phyloP scores from a whole-genome alignment of 2,888 invertebrate genomes.

The Peribatodes rhomboidaria region DNA sequence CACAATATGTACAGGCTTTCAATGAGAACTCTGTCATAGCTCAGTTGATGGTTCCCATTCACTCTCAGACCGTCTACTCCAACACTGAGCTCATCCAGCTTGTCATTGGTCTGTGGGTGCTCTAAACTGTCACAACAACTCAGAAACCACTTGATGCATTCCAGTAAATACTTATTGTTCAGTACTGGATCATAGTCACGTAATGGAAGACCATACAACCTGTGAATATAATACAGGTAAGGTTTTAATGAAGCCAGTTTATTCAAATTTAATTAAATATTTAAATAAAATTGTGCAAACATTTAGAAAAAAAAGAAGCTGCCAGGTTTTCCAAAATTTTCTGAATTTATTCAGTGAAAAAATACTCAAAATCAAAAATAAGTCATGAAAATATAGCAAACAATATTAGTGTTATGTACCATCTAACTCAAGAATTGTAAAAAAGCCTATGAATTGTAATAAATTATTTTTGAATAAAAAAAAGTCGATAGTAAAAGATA shows the following conservation, averaged over 20 bases:
- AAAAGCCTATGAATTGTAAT: too few species aligned
- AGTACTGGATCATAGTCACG: conserved; percentile 89
- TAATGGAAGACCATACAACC: conserved; percentile 86
- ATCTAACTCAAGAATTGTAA: too few species aligned
- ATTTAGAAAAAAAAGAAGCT: too few species aligned
- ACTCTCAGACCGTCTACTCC: conserved; percentile 47
- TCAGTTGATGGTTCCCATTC: conserved; percentile 46
- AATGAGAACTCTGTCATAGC: conserved; percentile 81
- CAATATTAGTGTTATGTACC: too few species aligned
- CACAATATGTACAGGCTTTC: conserved; percentile 90
- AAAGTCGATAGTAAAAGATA: too few species aligned
- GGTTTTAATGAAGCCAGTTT: too few species aligned
- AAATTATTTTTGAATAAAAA: too few species aligned
- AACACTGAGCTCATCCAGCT: conserved; percentile 30
- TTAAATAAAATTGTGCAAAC: not conserved
- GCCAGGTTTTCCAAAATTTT: too few species aligned
- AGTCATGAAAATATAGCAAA: too few species aligned
- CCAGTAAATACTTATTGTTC: conserved; percentile 89
- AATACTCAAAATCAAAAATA: too few species aligned
- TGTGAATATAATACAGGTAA: conserved; percentile 65
- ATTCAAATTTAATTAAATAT: not conserved
- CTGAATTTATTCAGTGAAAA: too few species aligned
- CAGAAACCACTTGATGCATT: conserved; percentile 90
- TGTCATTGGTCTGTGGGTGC: conserved; percentile 27
- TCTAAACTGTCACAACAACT: conserved; percentile 84